Evolutionary conservation across 1,140 invertebrate species (phyloP).

Genomic region (Drosophila punjabiensis): DNA sequence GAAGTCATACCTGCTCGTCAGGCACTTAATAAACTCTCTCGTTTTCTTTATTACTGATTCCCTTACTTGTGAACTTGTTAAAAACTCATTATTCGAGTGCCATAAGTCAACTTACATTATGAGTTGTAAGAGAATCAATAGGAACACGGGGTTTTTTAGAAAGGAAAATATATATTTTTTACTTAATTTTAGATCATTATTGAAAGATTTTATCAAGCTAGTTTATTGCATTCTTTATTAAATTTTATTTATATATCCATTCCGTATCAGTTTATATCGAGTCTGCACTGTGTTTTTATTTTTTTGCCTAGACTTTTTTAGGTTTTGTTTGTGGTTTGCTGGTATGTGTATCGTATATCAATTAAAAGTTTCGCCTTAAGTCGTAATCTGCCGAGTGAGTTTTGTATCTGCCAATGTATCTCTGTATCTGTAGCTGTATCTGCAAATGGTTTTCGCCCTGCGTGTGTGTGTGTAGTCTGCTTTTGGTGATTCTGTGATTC

Average conservation of each 20-base stretch:
- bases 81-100: slow-evolving; percentile 62
- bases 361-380: slow-evolving; percentile 64
- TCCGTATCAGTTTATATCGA: not conserved
- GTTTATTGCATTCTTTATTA: no score
- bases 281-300: not conserved
- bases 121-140: not conserved
- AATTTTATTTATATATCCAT: not conserved
- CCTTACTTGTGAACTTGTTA: slow-evolving; percentile 60
- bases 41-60: slow-evolving; percentile 15
- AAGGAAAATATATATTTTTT: not conserved
- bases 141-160: not conserved
- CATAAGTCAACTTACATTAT: slow-evolving; percentile 18
- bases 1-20: not conserved
- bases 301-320: slow-evolving; percentile 17
- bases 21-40: slow-evolving; percentile 31
- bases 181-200: not conserved
- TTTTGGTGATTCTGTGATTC: slow-evolving; percentile 55
- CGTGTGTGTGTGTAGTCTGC: slow-evolving; percentile 32
- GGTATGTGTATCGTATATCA: slow-evolving; percentile 52
- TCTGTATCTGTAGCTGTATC: slow-evolving; percentile 19
- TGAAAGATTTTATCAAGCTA: no score
- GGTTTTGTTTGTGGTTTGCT: not conserved
- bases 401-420: slow-evolving; percentile 22
- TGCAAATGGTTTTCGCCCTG: slow-evolving; percentile 19
- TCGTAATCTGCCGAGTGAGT: slow-evolving; percentile 34